phyloP scores from a whole-genome alignment of 2,797 vertebrate genomes.

The Cheirogaleus major region DNA sequence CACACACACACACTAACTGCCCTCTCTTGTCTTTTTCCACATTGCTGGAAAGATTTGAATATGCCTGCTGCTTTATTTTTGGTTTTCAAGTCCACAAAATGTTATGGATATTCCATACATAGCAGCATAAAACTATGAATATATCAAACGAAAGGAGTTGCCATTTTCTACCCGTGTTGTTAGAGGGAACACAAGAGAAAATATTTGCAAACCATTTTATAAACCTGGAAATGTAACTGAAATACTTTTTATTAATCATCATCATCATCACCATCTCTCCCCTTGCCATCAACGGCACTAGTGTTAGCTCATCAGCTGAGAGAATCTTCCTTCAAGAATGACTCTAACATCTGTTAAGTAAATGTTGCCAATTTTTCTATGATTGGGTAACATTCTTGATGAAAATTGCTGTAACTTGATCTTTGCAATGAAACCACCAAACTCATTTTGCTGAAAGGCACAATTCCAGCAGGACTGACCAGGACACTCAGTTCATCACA shows the following conservation, averaged over 20 bases:
- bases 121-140: background rate
- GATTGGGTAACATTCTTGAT: conserved; percentile 63
- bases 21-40: background rate
- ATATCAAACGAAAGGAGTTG: background rate
- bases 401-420: conserved; percentile 66
- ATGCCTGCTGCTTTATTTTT: background rate
- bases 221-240: conserved; percentile 19
- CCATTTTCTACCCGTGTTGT: background rate
- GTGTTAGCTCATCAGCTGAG: conserved; percentile 16
- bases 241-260: conserved; percentile 33
- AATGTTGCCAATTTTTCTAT: conserved; percentile 53
- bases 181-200: conserved; percentile 37
- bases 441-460: conserved; percentile 63
- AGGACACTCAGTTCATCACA: conserved; percentile 55
- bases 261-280: background rate
- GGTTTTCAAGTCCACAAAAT: conserved; percentile 46
- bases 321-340: conserved; percentile 57
- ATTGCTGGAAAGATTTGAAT: background rate
- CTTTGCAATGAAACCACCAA: conserved; percentile 64
- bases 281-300: background rate
- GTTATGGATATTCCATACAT: background rate
- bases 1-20: background rate
- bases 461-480: conserved; percentile 48
- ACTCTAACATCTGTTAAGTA: conserved; percentile 61
- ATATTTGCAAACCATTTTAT: conserved; percentile 21